These are phyloP conservation scores for Agonopterix subpropinquella DNA, from an alignment of 2,888 invertebrate genomes.

Conservation along the genomic window DNA sequence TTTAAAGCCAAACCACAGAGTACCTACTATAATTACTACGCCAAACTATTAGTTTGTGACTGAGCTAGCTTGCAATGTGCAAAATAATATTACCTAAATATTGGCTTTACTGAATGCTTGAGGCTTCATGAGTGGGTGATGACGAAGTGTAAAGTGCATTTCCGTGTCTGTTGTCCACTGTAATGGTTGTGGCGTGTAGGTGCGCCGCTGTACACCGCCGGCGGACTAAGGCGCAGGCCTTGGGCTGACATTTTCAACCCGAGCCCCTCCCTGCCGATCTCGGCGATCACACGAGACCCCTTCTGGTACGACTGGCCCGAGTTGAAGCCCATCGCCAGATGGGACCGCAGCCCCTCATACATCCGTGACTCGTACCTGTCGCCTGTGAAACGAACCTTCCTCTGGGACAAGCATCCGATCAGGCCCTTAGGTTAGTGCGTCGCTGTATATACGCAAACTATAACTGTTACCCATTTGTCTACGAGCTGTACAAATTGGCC, in stretches of 20 bases:
- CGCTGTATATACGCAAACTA: slow-evolving; percentile 46
- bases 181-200: slow-evolving; percentile 70
- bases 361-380: slow-evolving; percentile 92
- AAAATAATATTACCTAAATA: slow-evolving; percentile 5
- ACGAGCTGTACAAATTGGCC: slow-evolving; percentile 49
- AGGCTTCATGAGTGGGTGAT: slow-evolving; percentile 44
- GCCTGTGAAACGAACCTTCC: slow-evolving; percentile 92
- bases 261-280: slow-evolving; percentile 84
- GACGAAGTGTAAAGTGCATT: slow-evolving; percentile 47
- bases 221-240: slow-evolving; percentile 75
- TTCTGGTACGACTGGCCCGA: slow-evolving; percentile 92
- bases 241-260: slow-evolving; percentile 87
- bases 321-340: slow-evolving; percentile 84
- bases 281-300: slow-evolving; percentile 89
- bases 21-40: no score
- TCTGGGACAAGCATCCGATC: slow-evolving; percentile 94
- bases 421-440: slow-evolving; percentile 90
- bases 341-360: slow-evolving; percentile 84
- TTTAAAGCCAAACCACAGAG: no score
- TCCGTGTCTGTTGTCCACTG: slow-evolving; percentile 45
- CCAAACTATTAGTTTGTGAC: slow-evolving; percentile 4
- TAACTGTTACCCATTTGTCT: slow-evolving; percentile 28
- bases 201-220: slow-evolving; percentile 83
- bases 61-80: slow-evolving; percentile 9
- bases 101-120: slow-evolving; percentile 16